Evolutionary conservation across 2,113 vertebrate genomes (phyloP).

Genomic region (Australoheros scitulus): DNA sequence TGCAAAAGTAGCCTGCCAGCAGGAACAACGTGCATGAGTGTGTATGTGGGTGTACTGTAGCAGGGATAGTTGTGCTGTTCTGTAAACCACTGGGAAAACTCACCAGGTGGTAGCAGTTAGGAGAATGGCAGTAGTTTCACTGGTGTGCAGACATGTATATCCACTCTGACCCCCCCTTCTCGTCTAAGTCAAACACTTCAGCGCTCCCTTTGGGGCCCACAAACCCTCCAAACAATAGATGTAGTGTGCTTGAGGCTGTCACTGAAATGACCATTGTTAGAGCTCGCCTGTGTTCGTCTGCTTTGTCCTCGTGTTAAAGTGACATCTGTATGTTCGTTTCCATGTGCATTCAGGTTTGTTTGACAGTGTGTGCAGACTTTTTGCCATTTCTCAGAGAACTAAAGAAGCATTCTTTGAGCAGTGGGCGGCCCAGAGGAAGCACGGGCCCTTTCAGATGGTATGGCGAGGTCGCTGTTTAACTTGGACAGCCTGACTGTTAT

Average conservation of each 20-base stretch:
- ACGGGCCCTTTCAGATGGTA: constrained; percentile 55
- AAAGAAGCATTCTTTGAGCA: constrained; percentile 58
- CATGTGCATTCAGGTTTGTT: constrained; percentile 3
- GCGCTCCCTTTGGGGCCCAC: constrained; percentile 39
- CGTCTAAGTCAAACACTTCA: constrained; percentile 4
- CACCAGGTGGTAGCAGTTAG: constrained; percentile 55
- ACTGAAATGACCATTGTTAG: constrained; percentile 8
- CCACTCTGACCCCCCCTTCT: background rate
- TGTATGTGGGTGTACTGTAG: background rate
- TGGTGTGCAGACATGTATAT: constrained; percentile 43
- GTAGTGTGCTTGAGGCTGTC: constrained; percentile 56
- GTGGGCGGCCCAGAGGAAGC: constrained; percentile 57
- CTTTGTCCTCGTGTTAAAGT: constrained; percentile 39
- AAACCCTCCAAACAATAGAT: constrained; percentile 57
- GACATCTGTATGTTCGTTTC: constrained; percentile 40
- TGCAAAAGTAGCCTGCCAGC: background rate
- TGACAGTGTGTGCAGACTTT: constrained; percentile 1
- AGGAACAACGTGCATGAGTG: background rate
- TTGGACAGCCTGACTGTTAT: constrained; percentile 69
- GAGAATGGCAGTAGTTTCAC: constrained; percentile 7
- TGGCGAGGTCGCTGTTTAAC: constrained; percentile 61
- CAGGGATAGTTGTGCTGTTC: background rate
- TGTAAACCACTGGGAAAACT: constrained; percentile 17
- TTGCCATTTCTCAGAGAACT: constrained; percentile 50
- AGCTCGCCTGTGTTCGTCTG: background rate